Evolutionary conservation across 2,888 invertebrate species (phyloP), one percentile per base, ranked within the genome.

Genomic region (Amiota mariae): DNA sequence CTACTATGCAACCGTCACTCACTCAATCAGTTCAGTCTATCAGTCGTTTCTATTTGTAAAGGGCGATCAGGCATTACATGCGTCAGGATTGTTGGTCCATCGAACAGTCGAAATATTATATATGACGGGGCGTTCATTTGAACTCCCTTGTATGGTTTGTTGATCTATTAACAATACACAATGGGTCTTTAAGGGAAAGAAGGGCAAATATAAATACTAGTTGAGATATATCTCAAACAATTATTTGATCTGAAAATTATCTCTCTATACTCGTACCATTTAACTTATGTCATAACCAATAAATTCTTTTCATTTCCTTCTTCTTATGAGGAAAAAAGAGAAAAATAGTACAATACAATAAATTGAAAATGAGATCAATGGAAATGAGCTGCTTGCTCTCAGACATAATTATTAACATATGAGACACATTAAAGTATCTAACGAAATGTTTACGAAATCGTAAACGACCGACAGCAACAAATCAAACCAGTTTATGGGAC

Each of bases 371-470:
- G 1, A 18, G 46, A 49, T 49, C 54, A 75, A 77, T 48, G 70
- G 20, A 72, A 73, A n/a, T n/a, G n/a, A 15, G 64, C 74, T n/a
- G n/a, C n/a, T n/a, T n/a, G 68, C 72, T 24, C n/a, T 75, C 77
- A 80, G 78, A 80, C 76, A 67, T 74, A 79, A 67, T 77, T 76
- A 85, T 82, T 85, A 2, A 24, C 24, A 24, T 83, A 85, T 84
- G 82, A 84, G 84, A 36, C 36, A 36, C 77, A 79, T 84, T 80
- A 72, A 61, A 76, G 80, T 82, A 79, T 75, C 78, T 78, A 75
- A 77, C 70, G 59, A 54, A 73, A 77, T 76, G 80, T 83, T 84
- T 85, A 83, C 85, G 84, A 85, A 84, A 84, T 85, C 68, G 67
- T n/a, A 6, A 68, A 13, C 56, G 15, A 36, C 13, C 56, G 15